Percentiles rank a stretch among this genome's conserved stretches.
Evolutionary conservation across 2,113 vertebrate genomes (phyloP).

Genomic region (Eonycteris spelaea): DNA sequence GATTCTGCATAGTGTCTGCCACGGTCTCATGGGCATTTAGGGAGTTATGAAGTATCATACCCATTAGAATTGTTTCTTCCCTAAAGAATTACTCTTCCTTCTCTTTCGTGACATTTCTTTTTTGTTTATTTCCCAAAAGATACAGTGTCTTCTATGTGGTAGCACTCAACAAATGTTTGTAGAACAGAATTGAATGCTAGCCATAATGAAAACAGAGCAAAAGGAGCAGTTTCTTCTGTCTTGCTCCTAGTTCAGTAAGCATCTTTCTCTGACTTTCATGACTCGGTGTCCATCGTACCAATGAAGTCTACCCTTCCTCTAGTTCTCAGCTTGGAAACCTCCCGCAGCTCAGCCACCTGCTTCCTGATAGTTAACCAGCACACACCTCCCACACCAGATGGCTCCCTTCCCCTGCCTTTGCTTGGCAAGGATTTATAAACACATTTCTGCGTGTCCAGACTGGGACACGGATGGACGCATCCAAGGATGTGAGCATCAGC

Average conservation of each 20-base stretch:
- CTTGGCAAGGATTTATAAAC: constrained; percentile 68
- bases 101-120: constrained; percentile 15
- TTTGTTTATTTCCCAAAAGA: constrained; percentile 44
- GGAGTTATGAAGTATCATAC: background rate
- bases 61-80: background rate
- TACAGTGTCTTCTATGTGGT: background rate
- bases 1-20: background rate
- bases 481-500: background rate
- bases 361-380: constrained; percentile 62
- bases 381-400: constrained; percentile 71
- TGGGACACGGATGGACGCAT: background rate
- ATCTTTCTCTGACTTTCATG: background rate
- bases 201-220: background rate
- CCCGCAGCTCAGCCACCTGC: constrained; percentile 73
- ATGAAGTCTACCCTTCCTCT: constrained; percentile 43
- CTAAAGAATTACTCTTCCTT: constrained; percentile 29
- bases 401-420: constrained; percentile 50
- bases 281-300: constrained; percentile 14
- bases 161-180: background rate
- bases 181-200: background rate
- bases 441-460: constrained; percentile 54
- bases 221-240: background rate
- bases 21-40: background rate
- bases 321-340: constrained; percentile 45
- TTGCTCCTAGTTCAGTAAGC: background rate